These are phyloP conservation scores for Erythrolamprus reginae DNA, from an alignment of 2,113 vertebrate genomes.

Conservation along the genomic window DNA sequence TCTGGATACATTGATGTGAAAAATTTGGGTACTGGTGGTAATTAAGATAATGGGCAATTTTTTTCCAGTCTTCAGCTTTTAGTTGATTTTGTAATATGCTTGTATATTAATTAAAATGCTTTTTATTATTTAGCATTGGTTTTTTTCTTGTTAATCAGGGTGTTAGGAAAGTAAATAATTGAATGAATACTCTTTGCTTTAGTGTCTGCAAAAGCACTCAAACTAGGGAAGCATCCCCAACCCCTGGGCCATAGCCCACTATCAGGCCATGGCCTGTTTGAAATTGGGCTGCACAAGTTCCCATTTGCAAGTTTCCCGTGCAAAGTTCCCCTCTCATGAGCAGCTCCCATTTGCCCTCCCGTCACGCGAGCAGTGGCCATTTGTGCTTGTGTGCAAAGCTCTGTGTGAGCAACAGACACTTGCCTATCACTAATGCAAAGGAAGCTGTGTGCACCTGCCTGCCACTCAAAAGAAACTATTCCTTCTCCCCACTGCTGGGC, in stretches of 20 bases:
- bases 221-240: neutral
- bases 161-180: neutral
- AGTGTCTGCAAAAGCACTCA: neutral
- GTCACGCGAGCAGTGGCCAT: no score
- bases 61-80: neutral
- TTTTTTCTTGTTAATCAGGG: neutral
- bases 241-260: no score
- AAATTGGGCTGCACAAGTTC: neutral
- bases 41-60: neutral
- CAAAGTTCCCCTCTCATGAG: neutral
- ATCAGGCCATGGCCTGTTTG: neutral
- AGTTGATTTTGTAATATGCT: neutral
- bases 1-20: neutral
- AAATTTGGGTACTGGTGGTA: neutral
- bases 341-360: neutral
- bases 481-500: neutral
- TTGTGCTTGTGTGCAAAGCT: neutral
- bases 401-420: accelerated
- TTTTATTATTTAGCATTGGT: neutral
- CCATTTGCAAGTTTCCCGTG: no score
- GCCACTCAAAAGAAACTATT: neutral
- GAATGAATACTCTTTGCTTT: neutral
- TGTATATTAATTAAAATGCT: neutral
- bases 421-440: neutral
- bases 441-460: neutral